These are phyloP conservation scores for Pseudolaguvia tuberculata DNA, from an alignment of 2,113 vertebrate genomes.

Conservation along the genomic window DNA sequence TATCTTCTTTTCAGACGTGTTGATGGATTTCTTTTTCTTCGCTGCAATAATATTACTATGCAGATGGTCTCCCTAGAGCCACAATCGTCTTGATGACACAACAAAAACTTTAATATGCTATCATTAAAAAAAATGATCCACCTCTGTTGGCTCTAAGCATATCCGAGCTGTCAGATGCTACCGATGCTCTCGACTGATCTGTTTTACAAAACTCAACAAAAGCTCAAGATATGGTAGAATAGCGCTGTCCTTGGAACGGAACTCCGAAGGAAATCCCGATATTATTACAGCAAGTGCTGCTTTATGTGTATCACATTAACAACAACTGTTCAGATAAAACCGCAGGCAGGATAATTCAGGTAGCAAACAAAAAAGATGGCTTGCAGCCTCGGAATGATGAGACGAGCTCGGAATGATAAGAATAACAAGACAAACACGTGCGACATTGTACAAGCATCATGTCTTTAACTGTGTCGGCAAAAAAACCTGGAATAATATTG, in stretches of 20 bases:
- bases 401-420: slow-evolving; percentile 9
- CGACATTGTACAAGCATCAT: not conserved
- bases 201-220: slow-evolving; percentile 38
- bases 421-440: not conserved
- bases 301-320: slow-evolving; percentile 50
- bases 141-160: slow-evolving; percentile 36
- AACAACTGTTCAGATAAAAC: slow-evolving; percentile 49
- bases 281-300: slow-evolving; percentile 51
- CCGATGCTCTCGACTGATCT: slow-evolving; percentile 23
- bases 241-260: slow-evolving; percentile 41
- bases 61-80: slow-evolving; percentile 2
- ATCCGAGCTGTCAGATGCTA: slow-evolving; percentile 25
- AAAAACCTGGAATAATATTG: not conserved
- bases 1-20: slow-evolving; percentile 13
- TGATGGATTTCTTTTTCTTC: not conserved
- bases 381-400: slow-evolving; percentile 41
- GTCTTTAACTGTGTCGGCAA: not conserved
- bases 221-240: slow-evolving; percentile 37
- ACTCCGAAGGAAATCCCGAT: slow-evolving; percentile 47
- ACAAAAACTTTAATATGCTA: slow-evolving; percentile 23
- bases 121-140: slow-evolving; percentile 40
- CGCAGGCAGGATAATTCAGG: slow-evolving; percentile 42
- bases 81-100: slow-evolving; percentile 5
- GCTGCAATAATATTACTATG: not conserved
- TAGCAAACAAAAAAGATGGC: slow-evolving; percentile 28